Evolutionary conservation across 2,113 vertebrate species (phyloP), one percentile per base, ranked within the genome.

Genomic region (Pyxicephalus adspersus): DNA sequence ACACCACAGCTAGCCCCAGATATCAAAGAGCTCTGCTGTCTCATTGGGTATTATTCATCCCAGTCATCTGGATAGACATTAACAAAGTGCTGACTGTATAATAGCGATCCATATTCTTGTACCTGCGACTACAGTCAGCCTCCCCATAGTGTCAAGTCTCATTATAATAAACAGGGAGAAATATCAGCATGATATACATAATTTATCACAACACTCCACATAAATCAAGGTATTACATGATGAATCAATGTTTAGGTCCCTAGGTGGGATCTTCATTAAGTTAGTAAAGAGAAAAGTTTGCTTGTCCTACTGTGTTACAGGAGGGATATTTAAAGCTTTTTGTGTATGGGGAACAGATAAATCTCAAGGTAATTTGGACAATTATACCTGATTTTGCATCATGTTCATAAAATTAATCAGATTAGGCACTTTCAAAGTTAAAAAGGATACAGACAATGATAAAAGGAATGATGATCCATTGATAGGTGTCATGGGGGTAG

Each of bases 91-190:
- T 50, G 34, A 68, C 38, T 51, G 31, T 70, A 70, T 54, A 54
- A 28, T 28, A 45, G 66, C 22, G 22, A 11, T 28, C 23, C 23
- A 16, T 25, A 26, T 18, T 5, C 51, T 26, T n/a, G 51, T 29
- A n/a, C 68, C 68, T 55, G n/a, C 34, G 22, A 17, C 38, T 51
- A 38, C 50, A 55, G 23, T 19, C 50, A 5, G 50, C 34, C 45
- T 54, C 50, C 50, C 25, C 51, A 16, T 15, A 29, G 51, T 52
- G 68, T 19, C 18, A 55, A 20, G 25, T 55, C 25, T 72, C 68
- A 55, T 55, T 72, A 72, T 31, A 55, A 31, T 55, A 72, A 55
- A 72, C 18, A 72, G 25, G 18, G 52, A 29, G 50, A 64, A 17
- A 16, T 17, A 64, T 19, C 26, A 19, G 61, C 25, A 26, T 19